Conservation (phyloP, 1,140 invertebrate genomes). For the Nasonia longicornis region DNA sequence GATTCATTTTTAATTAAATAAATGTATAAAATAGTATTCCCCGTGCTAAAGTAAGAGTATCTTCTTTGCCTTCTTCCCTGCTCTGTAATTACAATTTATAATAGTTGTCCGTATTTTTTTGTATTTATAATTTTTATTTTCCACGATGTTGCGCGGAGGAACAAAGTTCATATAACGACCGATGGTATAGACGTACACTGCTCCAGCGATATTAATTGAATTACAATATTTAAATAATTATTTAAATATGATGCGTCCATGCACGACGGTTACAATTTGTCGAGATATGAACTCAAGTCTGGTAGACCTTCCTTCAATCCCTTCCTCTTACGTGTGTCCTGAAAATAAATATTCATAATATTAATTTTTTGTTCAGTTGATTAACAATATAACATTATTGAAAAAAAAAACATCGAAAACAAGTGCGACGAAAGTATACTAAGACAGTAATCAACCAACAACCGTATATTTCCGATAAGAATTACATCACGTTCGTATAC, state of each 20-base stretch:
- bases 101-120: constrained; percentile 50
- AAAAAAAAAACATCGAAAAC: constrained; percentile 9
- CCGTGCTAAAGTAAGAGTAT: constrained; percentile 53
- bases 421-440: background rate
- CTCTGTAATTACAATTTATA: constrained; percentile 62
- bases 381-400: background rate
- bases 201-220: constrained; percentile 63
- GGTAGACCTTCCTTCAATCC: constrained; percentile 98
- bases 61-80: constrained; percentile 46
- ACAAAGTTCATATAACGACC: constrained; percentile 61
- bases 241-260: constrained; percentile 62
- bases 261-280: constrained; percentile 86
- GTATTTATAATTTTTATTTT: constrained; percentile 54
- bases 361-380: constrained; percentile 15
- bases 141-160: constrained; percentile 59
- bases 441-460: background rate
- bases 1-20: constrained; percentile 61
- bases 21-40: constrained; percentile 65
- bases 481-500: too few relatives aligned
- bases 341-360: constrained; percentile 62
- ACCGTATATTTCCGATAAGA: background rate
- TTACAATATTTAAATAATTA: constrained; percentile 68
- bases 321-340: constrained; percentile 98
- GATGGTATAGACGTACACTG: constrained; percentile 58
- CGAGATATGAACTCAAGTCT: constrained; percentile 91